Evolutionary conservation across 2,888 invertebrate genomes (phyloP).

Genomic region (Lomographa bimaculata): DNA sequence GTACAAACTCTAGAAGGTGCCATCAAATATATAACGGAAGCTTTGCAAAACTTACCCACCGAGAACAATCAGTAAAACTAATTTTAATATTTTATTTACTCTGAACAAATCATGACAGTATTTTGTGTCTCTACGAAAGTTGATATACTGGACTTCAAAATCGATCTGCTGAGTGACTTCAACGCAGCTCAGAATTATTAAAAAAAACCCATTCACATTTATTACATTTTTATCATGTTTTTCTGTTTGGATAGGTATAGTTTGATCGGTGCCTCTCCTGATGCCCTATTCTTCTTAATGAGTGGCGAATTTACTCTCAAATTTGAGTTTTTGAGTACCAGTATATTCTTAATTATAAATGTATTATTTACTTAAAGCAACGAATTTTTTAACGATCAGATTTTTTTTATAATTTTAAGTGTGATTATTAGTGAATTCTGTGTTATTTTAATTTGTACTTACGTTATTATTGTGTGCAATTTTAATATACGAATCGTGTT

Average conservation of each 20-base stretch:
- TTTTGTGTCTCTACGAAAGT: slow-evolving; percentile 39
- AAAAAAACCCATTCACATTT: no score
- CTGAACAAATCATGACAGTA: slow-evolving; percentile 57
- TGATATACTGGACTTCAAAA: no score
- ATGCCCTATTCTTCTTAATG: no score
- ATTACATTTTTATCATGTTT: no score
- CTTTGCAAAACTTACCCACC: slow-evolving; percentile 54
- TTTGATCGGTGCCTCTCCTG: no score
- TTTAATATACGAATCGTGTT: slow-evolving; percentile 31
- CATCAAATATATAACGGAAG: slow-evolving; percentile 62
- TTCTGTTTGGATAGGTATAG: no score
- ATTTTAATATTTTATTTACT: slow-evolving; percentile 16
- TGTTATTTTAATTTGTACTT: slow-evolving; percentile 42
- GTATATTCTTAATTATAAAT: no score
- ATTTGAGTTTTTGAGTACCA: no score
- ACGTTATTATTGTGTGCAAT: slow-evolving; percentile 46
- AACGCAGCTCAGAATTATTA: no score
- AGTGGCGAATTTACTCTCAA: no score
- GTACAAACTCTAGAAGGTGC: slow-evolving; percentile 71
- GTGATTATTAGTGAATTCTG: slow-evolving; percentile 28
- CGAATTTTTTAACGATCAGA: slow-evolving; percentile 41
- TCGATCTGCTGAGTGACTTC: no score
- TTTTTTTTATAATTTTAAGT: slow-evolving; percentile 34
- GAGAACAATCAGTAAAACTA: slow-evolving; percentile 35
- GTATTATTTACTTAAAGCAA: slow-evolving; percentile 39